Evolutionary conservation across 1,140 invertebrate genomes (phyloP).

Genomic region (Spodoptera frugiperda): DNA sequence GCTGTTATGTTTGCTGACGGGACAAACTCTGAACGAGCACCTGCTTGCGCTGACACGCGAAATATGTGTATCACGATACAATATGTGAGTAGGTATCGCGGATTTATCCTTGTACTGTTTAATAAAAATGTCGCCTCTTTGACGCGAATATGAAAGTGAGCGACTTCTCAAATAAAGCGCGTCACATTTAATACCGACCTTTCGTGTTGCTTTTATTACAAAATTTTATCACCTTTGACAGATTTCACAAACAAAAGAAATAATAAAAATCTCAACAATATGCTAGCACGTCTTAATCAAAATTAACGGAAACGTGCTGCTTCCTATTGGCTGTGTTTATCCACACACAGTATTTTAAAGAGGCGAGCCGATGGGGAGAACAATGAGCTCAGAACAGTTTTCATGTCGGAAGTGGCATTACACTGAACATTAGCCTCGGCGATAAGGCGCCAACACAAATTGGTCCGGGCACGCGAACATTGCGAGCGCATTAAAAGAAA

Average conservation of each 20-base stretch:
- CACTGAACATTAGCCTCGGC: constrained; percentile 77
- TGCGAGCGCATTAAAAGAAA: constrained; percentile 55
- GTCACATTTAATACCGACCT: constrained; percentile 21
- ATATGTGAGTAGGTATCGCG: constrained; percentile 38
- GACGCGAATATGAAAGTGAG: constrained; percentile 28
- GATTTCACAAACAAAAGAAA: constrained; percentile 24
- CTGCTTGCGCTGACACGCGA: constrained; percentile 67
- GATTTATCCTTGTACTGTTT: constrained; percentile 57
- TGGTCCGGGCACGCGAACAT: constrained; percentile 71
- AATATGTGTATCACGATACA: constrained; percentile 60
- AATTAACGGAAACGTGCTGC: constrained; percentile 54
- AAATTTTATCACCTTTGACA: constrained; percentile 10
- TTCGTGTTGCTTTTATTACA: background rate
- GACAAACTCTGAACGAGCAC: constrained; percentile 74
- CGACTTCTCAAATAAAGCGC: constrained; percentile 4
- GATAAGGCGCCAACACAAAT: constrained; percentile 80
- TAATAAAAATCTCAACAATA: constrained; percentile 35
- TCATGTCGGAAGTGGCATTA: constrained; percentile 81
- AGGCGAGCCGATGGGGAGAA: constrained; percentile 56
- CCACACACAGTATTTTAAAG: constrained; percentile 60
- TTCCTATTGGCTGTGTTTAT: constrained; percentile 53
- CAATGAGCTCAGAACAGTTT: constrained; percentile 73
- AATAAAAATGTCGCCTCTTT: constrained; percentile 55
- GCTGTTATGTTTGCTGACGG: constrained; percentile 72
- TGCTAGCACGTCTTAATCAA: constrained; percentile 36